Evolutionary conservation across 2,113 vertebrate species (phyloP).

Genomic region (Bothrops jararaca): DNA sequence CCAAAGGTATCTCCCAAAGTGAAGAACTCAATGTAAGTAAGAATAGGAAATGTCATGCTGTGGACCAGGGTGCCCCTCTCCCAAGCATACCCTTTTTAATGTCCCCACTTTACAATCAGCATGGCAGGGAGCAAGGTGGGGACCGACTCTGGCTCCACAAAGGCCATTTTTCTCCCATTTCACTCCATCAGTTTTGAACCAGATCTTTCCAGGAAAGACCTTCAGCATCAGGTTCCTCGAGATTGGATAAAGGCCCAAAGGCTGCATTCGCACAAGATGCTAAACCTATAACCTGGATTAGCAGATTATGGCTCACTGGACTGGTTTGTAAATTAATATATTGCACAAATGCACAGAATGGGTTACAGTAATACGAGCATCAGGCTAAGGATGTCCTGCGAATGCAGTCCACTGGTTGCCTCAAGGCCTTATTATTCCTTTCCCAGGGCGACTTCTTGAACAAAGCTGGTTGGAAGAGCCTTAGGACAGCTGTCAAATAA

Average conservation of each 20-base stretch:
- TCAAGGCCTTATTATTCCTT: neutral
- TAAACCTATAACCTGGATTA: neutral
- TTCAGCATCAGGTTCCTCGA: neutral
- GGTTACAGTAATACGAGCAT: neutral
- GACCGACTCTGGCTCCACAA: neutral
- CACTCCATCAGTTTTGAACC: neutral
- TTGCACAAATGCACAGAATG: neutral
- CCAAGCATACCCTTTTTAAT: neutral
- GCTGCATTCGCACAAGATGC: neutral
- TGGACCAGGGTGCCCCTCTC: neutral
- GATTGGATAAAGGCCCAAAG: neutral
- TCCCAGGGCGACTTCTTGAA: neutral
- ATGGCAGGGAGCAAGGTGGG: neutral
- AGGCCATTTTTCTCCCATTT: neutral
- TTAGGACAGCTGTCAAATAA: neutral
- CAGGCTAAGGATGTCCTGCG: neutral
- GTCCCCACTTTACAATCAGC: neutral
- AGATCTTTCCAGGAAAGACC: neutral
- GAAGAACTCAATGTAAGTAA: neutral
- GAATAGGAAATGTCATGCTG: neutral
- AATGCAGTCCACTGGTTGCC: neutral
- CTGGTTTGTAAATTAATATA: neutral
- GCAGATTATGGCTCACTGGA: neutral
- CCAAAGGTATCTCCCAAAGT: neutral
- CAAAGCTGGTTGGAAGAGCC: neutral